A percentile compares a stretch with the other conserved stretches of the same genome.
Conservation (phyloP, 1,140 invertebrate genomes). For the Musca vetustissima region DNA sequence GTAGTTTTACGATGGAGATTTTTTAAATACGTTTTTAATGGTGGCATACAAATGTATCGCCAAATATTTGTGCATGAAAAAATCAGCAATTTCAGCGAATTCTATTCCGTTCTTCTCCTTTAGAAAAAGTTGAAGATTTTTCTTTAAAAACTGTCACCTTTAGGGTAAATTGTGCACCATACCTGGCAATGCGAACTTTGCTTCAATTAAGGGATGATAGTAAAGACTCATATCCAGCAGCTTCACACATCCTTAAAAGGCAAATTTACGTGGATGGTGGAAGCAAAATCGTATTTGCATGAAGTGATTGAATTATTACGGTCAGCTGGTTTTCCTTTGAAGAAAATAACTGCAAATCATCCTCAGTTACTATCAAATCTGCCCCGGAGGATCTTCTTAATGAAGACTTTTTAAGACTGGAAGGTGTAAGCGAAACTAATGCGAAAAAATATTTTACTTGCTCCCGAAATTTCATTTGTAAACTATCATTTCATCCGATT, state of each 20-base stretch:
- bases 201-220: no score
- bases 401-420: no score
- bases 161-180: no score
- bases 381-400: constrained; percentile 1
- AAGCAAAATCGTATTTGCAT: background rate
- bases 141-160: no score
- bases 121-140: no score
- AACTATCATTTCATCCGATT: no score
- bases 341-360: background rate
- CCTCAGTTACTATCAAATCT: background rate
- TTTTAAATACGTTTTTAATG: background rate
- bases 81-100: background rate
- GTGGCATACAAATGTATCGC: background rate
- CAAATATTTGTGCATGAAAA: background rate
- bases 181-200: no score
- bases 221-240: no score
- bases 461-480: no score
- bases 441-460: no score
- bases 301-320: background rate
- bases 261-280: constrained; percentile 6
- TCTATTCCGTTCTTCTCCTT: background rate
- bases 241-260: background rate
- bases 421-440: no score
- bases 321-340: background rate
- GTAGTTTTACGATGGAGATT: background rate